Conservation (phyloP, 2,113 vertebrate species). For the Tyto alba region DNA sequence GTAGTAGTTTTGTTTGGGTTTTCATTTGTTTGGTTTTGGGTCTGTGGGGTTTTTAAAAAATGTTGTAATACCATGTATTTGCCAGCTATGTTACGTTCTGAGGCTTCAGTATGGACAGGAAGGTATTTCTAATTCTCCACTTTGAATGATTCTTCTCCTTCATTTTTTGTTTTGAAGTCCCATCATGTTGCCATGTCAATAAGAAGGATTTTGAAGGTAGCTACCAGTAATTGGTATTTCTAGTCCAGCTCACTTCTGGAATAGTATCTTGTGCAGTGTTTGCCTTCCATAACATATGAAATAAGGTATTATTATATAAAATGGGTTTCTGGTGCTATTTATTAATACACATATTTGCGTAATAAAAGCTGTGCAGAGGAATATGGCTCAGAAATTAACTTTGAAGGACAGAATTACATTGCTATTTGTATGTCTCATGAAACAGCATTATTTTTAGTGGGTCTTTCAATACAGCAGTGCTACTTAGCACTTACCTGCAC, state of each 20-base stretch:
- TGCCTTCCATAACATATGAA: background rate
- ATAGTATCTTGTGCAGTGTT: background rate
- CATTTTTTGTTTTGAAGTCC: background rate
- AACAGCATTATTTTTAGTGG: background rate
- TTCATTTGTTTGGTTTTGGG: background rate
- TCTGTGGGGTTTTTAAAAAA: background rate
- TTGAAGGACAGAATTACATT: conserved; percentile 15
- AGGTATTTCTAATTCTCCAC: background rate
- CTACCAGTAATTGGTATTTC: conserved; percentile 8
- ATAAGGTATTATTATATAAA: conserved; percentile 21
- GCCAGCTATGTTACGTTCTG: background rate
- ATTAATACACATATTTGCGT: conserved; percentile 3
- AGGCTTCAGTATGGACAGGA: background rate
- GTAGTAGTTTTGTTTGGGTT: background rate
- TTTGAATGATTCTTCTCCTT: background rate
- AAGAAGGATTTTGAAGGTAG: conserved; percentile 15
- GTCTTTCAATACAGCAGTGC: background rate
- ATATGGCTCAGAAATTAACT: conserved; percentile 41
- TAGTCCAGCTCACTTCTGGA: conserved; percentile 7
- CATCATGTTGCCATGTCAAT: conserved; percentile 18
- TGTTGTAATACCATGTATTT: background rate
- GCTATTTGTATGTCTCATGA: background rate
- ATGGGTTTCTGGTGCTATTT: background rate
- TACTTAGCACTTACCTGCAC: background rate
- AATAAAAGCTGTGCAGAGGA: conserved; percentile 36